Evolutionary conservation across 2,113 vertebrate genomes (phyloP).

Genomic region (Coregonus clupeaformis): DNA sequence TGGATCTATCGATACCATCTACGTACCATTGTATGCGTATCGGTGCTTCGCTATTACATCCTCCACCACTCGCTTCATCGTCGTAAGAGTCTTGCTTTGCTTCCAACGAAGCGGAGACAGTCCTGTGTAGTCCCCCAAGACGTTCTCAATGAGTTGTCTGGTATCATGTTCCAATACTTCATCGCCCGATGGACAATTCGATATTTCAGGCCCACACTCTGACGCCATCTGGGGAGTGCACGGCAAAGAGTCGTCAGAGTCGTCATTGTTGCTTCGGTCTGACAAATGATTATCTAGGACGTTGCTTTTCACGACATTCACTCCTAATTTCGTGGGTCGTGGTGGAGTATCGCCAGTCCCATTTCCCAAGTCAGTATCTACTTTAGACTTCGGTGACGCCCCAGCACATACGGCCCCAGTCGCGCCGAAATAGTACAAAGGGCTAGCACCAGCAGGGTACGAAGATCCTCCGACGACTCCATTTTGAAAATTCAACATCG

Average conservation of each 20-base stretch:
- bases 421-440: not conserved
- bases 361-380: constrained; percentile 10
- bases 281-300: constrained; percentile 10
- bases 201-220: not conserved
- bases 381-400: not conserved
- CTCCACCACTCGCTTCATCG: constrained; percentile 78
- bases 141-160: constrained; percentile 66
- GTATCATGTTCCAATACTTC: constrained; percentile 70
- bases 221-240: constrained; percentile 58
- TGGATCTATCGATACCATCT: not conserved
- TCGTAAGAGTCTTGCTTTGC: constrained; percentile 66
- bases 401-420: constrained; percentile 1
- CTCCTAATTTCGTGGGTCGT: constrained; percentile 27
- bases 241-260: constrained; percentile 62
- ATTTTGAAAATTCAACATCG: constrained; percentile 45
- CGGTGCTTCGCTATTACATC: constrained; percentile 79
- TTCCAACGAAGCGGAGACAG: not conserved
- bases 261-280: not conserved
- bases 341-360: not conserved
- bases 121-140: constrained; percentile 59
- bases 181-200: not conserved
- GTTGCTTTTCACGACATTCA: not conserved
- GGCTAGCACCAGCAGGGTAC: not conserved
- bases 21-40: constrained; percentile 81
- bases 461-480: constrained; percentile 36